These are phyloP conservation scores for Monochamus saltuarius DNA, from an alignment of 1,140 invertebrate genomes.

Conservation along the genomic window DNA sequence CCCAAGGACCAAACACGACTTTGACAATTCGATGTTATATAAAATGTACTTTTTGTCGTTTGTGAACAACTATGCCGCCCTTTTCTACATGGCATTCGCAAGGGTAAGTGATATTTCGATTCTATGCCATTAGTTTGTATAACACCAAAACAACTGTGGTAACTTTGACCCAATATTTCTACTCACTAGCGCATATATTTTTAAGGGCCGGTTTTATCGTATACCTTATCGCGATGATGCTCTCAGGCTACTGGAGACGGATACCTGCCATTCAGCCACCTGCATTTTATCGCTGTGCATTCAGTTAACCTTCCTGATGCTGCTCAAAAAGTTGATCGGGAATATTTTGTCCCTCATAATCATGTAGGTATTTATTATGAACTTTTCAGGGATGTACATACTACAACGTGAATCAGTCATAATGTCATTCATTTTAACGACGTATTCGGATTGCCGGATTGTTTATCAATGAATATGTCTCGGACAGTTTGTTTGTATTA, in stretches of 20 bases:
- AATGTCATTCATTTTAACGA: no score
- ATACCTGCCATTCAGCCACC: conserved; percentile 34
- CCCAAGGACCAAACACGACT: conserved; percentile 92
- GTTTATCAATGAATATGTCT: no score
- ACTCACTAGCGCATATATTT: background rate
- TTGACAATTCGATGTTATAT: conserved; percentile 92
- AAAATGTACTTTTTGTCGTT: conserved; percentile 97
- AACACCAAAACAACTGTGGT: no score
- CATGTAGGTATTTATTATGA: conserved; percentile 3
- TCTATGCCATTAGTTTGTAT: background rate
- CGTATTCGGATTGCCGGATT: no score
- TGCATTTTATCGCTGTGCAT: conserved; percentile 35
- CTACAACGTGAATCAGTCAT: no score
- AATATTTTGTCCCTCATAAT: conserved; percentile 14
- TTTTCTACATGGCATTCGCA: conserved; percentile 97
- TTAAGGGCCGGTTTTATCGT: conserved; percentile 1
- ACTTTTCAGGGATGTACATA: background rate
- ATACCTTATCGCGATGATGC: background rate
- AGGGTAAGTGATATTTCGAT: conserved; percentile 60
- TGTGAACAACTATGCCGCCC: conserved; percentile 96
- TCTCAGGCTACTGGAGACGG: background rate
- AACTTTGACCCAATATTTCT: no score
- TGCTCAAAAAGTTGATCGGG: conserved; percentile 29
- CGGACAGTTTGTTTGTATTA: no score
- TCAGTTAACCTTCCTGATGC: conserved; percentile 33